A percentile compares a stretch with the other conserved stretches of the same genome.
Evolutionary conservation across 2,888 invertebrate species (phyloP).

Genomic region (Carcina quercana): DNA sequence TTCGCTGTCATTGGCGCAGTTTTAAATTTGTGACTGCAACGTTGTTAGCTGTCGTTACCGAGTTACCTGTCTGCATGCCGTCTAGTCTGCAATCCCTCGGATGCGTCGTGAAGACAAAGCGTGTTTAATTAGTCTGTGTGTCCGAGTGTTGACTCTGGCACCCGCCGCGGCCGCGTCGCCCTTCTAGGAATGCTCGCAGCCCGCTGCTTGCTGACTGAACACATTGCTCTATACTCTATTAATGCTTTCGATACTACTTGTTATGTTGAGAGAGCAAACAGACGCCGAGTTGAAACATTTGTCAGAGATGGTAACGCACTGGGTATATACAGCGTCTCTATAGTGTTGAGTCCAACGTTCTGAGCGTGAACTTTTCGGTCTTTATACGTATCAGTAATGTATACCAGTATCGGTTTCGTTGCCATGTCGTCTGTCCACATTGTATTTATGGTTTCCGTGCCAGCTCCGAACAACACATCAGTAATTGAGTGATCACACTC

Average conservation of each 20-base stretch:
- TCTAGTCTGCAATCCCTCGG: no score
- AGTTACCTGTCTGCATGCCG: background rate
- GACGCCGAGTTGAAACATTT: no score
- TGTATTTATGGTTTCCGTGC: conserved; percentile 63
- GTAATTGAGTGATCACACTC: conserved; percentile 65
- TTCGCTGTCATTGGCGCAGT: background rate
- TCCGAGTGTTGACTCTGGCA: conserved; percentile 35
- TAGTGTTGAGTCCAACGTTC: no score
- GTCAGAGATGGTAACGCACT: no score
- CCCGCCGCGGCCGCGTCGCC: conserved; percentile 25
- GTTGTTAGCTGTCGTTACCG: background rate
- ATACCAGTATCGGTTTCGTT: no score
- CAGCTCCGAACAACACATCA: conserved; percentile 41
- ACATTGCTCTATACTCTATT: no score
- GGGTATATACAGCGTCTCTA: no score
- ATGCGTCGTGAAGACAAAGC: conserved; percentile 3
- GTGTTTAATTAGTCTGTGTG: conserved; percentile 49
- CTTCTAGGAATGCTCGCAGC: conserved; percentile 43
- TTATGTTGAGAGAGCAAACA: no score
- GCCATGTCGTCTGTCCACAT: conserved; percentile 17
- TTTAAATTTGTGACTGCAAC: background rate
- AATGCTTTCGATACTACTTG: no score
- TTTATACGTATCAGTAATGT: no score
- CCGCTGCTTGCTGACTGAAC: no score
- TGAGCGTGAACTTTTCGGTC: no score